Conservation (phyloP, 2,797 vertebrate species). For the Aratinga solstitialis region DNA sequence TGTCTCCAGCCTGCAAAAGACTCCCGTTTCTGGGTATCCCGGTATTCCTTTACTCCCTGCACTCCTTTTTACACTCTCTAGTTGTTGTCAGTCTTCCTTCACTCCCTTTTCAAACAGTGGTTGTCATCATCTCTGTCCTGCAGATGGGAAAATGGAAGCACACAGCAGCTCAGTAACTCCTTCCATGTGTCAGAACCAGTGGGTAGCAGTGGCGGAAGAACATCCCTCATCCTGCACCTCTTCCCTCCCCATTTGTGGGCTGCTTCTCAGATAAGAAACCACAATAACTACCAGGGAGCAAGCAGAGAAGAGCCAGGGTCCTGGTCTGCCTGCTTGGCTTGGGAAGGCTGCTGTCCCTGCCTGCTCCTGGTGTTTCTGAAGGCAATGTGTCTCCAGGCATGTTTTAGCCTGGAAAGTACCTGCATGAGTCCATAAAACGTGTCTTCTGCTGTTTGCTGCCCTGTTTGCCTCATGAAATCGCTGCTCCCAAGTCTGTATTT, state of each 20-base stretch:
- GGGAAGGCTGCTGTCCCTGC: neutral
- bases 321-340: neutral
- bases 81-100: neutral
- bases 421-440: neutral
- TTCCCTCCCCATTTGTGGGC: neutral
- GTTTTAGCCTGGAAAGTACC: neutral
- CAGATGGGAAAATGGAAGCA: neutral
- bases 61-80: neutral
- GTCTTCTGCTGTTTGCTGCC: neutral
- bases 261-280: neutral
- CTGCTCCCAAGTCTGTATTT: neutral
- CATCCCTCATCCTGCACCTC: neutral
- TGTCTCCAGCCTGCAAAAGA: neutral
- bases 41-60: neutral
- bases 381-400: neutral
- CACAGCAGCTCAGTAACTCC: neutral
- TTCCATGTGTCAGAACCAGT: fast-evolving
- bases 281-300: fast-evolving
- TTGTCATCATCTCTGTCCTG: neutral
- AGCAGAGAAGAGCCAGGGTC: neutral
- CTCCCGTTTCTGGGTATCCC: neutral
- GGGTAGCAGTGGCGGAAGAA: neutral
- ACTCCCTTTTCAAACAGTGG: neutral
- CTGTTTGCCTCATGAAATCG: neutral
- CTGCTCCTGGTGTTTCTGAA: neutral